phyloP scores from a whole-genome alignment of 2,888 invertebrate species.

The Eudemis profundana region DNA sequence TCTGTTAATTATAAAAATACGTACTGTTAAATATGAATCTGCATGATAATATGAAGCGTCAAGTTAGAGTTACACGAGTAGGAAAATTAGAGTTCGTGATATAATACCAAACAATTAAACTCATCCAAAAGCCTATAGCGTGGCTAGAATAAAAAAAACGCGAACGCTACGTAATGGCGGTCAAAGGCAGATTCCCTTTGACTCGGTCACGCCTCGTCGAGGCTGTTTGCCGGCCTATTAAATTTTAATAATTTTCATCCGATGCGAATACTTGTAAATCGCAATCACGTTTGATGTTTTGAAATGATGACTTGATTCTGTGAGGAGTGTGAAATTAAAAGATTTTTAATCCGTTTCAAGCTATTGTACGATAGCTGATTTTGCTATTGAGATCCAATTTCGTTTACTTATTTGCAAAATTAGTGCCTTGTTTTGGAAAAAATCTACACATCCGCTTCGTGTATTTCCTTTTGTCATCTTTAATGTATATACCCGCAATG shows the following conservation, averaged over 20 bases:
- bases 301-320: constrained; percentile 3
- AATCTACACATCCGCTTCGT: too few species aligned
- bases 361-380: background rate
- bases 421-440: too few species aligned
- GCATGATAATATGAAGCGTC: too few species aligned
- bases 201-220: constrained; percentile 49
- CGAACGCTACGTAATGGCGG: constrained; percentile 45
- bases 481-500: too few species aligned
- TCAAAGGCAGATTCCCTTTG: constrained; percentile 52
- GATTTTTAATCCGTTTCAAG: constrained; percentile 4
- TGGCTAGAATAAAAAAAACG: constrained; percentile 37
- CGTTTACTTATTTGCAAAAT: background rate
- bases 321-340: background rate
- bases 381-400: background rate
- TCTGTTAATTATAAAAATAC: too few species aligned
- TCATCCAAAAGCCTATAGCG: constrained; percentile 25
- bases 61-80: too few species aligned
- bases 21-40: too few species aligned
- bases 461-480: too few species aligned
- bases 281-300: constrained; percentile 35
- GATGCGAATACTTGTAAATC: constrained; percentile 32
- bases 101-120: constrained; percentile 27
- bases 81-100: constrained; percentile 22
- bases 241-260: constrained; percentile 51
- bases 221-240: constrained; percentile 46